Conservation (phyloP, 2,888 invertebrate genomes). For the Zaprionus bogoriensis region DNA sequence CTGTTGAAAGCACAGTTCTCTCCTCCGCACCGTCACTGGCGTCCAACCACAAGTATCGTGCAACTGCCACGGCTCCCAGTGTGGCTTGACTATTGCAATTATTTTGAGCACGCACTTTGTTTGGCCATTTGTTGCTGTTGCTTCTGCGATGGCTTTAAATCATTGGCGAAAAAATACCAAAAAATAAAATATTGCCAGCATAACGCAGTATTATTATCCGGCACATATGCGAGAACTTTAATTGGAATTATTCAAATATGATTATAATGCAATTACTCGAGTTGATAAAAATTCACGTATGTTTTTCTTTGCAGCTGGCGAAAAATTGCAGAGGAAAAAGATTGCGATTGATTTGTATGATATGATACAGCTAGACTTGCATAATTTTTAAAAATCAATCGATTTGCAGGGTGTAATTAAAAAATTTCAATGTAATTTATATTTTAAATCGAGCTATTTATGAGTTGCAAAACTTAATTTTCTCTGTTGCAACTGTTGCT, state of each 20-base stretch:
- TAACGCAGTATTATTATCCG: not conserved
- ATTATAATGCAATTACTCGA: not conserved
- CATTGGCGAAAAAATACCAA: constrained; percentile 7
- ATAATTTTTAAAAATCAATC: too few relatives aligned
- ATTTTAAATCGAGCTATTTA: constrained; percentile 20
- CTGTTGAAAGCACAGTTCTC: constrained; percentile 52
- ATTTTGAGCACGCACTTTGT: constrained; percentile 53
- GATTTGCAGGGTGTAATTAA: not conserved
- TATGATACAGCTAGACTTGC: too few relatives aligned
- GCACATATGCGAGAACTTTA: not conserved
- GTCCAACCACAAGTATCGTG: constrained; percentile 4
- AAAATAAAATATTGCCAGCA: constrained; percentile 4
- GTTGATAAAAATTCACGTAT: not conserved
- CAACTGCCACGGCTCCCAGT: constrained; percentile 2
- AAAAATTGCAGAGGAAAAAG: too few relatives aligned
- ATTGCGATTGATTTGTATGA: too few relatives aligned
- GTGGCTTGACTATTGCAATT: constrained; percentile 24
- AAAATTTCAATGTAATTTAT: not conserved
- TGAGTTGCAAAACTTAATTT: constrained; percentile 33
- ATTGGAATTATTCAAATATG: not conserved
- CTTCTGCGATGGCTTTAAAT: constrained; percentile 29
- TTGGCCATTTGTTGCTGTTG: constrained; percentile 20
- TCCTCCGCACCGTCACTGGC: not conserved
- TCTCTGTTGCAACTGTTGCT: not conserved
- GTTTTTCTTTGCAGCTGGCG: too few relatives aligned